Evolutionary conservation across 2,113 vertebrate species (phyloP).

Genomic region (Vombatus ursinus): DNA sequence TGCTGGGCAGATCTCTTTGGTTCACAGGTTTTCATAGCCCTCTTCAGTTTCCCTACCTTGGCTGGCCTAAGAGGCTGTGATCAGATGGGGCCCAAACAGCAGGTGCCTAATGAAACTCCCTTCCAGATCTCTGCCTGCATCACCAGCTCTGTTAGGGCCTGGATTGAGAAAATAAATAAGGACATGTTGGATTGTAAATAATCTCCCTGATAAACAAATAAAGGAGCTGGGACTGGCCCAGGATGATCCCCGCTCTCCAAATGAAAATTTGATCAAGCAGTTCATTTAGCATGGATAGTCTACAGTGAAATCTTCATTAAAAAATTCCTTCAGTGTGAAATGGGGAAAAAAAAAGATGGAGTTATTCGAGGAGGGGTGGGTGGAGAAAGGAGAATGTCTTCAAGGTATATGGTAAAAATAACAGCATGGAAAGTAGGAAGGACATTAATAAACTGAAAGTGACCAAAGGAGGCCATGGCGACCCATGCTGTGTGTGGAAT

Average conservation of each 20-base stretch:
- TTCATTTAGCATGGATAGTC: background rate
- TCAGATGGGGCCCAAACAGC: background rate
- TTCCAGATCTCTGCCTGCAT: background rate
- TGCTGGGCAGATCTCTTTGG: background rate
- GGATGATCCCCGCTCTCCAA: background rate
- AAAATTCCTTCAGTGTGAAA: background rate
- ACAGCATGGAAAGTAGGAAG: background rate
- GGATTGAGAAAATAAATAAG: background rate
- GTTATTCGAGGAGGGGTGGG: background rate
- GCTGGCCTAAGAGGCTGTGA: conserved; percentile 2
- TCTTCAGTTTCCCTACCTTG: background rate
- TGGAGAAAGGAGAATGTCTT: background rate
- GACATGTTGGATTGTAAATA: background rate
- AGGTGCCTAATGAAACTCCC: background rate
- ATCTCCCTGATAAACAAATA: background rate
- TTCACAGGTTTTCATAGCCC: background rate
- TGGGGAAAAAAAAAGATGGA: background rate
- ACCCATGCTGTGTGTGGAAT: background rate
- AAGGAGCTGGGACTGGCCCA: background rate
- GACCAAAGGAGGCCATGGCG: background rate
- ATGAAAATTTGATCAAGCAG: background rate
- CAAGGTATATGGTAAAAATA: background rate
- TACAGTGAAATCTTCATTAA: background rate
- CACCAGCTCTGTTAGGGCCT: background rate
- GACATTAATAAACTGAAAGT: background rate